These are phyloP conservation scores for Panorpa germanica DNA, from an alignment of 2,888 invertebrate genomes.

Conservation along the genomic window DNA sequence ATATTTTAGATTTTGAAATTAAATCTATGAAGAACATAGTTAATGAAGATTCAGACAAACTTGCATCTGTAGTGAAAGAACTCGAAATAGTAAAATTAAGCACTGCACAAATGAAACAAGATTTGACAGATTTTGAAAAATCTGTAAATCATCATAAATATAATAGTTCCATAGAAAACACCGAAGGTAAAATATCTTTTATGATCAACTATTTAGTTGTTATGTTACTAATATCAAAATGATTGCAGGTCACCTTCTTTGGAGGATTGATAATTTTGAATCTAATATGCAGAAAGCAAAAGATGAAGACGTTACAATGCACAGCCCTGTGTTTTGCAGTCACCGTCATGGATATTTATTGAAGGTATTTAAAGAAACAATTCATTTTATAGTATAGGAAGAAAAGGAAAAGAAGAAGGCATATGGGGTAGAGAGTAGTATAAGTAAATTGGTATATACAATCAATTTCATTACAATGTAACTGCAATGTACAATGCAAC, in stretches of 20 bases:
- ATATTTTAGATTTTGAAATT: conserved; percentile 27
- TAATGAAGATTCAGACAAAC: conserved; percentile 29
- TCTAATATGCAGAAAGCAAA: conserved; percentile 47
- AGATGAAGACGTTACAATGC: conserved; percentile 37
- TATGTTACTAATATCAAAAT: background rate
- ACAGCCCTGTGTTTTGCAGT: conserved; percentile 48
- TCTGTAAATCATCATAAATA: conserved; percentile 21
- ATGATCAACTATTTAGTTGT: background rate
- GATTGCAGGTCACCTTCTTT: conserved; percentile 40
- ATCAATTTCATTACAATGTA: no score
- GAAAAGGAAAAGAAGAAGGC: no score
- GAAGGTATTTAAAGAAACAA: conserved; percentile 27
- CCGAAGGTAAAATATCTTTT: conserved; percentile 16
- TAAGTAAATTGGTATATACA: no score
- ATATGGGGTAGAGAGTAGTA: no score
- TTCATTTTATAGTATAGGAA: conserved; percentile 3
- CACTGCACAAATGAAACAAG: conserved; percentile 26
- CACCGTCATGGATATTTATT: conserved; percentile 56
- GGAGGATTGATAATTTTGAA: conserved; percentile 47
- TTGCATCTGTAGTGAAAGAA: conserved; percentile 27
- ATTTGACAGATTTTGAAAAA: conserved; percentile 26
- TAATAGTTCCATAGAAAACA: conserved; percentile 20
- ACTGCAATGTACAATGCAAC: no score
- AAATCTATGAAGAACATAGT: conserved; percentile 28
- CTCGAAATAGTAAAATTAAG: conserved; percentile 21